phyloP scores from a whole-genome alignment of 2,888 invertebrate species.

The Lasioglossum figueresi region DNA sequence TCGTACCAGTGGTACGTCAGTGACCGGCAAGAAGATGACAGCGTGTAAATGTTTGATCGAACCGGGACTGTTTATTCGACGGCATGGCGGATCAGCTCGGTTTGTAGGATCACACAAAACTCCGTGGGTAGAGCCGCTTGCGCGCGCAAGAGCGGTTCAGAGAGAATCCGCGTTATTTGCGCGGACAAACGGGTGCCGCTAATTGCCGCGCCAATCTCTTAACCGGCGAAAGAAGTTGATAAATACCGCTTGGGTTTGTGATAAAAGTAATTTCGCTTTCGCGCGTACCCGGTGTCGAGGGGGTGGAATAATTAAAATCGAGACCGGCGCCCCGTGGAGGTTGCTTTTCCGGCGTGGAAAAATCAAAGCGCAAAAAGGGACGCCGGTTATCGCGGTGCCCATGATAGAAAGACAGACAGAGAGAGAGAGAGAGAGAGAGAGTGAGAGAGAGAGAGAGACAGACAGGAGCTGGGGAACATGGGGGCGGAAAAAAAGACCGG shows the following conservation, averaged over 20 bases:
- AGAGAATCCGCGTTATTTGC: conserved; percentile 6
- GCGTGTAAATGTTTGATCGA: not conserved
- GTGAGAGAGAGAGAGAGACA: not conserved
- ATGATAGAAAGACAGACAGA: not conserved
- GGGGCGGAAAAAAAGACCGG: not conserved
- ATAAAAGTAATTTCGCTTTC: conserved; percentile 37
- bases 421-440: not conserved
- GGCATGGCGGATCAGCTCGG: not conserved
- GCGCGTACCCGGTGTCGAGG: conserved; percentile 12
- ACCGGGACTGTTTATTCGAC: not conserved
- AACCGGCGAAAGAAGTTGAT: conserved; percentile 23
- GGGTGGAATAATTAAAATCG: conserved; percentile 56
- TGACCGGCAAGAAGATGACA: not conserved
- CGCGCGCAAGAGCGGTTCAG: not conserved
- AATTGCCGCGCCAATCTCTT: conserved; percentile 23
- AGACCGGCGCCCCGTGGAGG: conserved; percentile 33
- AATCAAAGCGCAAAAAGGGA: conserved; percentile 35
- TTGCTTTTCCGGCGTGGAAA: conserved; percentile 27
- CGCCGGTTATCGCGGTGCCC: not conserved
- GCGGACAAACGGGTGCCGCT: conserved; percentile 4
- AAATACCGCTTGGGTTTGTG: conserved; percentile 14
- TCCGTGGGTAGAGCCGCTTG: no score
- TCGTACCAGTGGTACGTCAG: not conserved
- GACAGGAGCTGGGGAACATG: not conserved
- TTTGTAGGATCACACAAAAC: not conserved